Evolutionary conservation across 2,888 invertebrate genomes (phyloP), one percentile per base, ranked within the genome.

Genomic region (Tricholauxania praeusta): DNA sequence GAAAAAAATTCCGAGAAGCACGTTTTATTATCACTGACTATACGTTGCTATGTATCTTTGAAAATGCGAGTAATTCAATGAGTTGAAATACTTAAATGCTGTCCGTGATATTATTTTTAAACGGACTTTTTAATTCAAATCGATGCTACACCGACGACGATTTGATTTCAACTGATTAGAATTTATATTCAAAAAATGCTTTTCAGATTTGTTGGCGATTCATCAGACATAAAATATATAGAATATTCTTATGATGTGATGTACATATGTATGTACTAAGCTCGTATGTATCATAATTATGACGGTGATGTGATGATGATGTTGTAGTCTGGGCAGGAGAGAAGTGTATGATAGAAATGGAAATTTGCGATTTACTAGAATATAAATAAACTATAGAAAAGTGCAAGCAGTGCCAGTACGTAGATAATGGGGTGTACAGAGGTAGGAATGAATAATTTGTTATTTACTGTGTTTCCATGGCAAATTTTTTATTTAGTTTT

Each of bases 101-200:
- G 39, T 39, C 39, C 39, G 10, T 10, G 10, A 39, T 39, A 39
- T 39, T 39, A 39, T 39, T 39, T 39, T 39, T 39, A 10, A 39
- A 10, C 39, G 12, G 28, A n/a, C 47, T 17, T 67, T 60, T 69
- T 57, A 3, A 53, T 47, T 68, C 5, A 32, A 57, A 64, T 51
- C 72, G 69, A 69, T 32, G 60, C 19, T 49, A n/a, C 52, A 17
- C 60, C 52, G 65, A 71, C 79, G 78, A 82, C 77, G 78, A 75
- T 72, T 77, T 76, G 71, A 75, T 78, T 80, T 79, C 77, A 83
- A 83, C 83, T 83, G 83, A 82, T 79, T 69, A 17, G 39, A 39
- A 17, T 48, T n/a, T n/a, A 60, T 69, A 51, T 62, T 60, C 48
- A 60, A 60, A 69, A 39, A 69, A 17, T 60, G 52, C 51, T 39